Base-by-base conservation (phyloP, 2,113 vertebrate species). In the Rana temporaria region DNA sequence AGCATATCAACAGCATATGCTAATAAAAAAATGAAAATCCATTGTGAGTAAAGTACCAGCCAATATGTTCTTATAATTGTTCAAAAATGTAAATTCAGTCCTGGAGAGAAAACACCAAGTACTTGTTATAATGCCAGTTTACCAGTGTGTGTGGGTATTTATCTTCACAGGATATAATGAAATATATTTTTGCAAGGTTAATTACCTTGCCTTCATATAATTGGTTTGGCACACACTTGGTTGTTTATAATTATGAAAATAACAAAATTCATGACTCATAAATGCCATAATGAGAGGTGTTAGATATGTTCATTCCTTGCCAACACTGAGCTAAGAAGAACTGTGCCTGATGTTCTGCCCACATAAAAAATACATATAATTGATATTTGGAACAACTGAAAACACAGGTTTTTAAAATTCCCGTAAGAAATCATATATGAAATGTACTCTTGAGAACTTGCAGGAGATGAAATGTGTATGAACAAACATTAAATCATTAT, bases 181-280 rank as follows among this genome's bases (percentile, higher is more conserved):
- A 71, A 81, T 62, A 74, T 64, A 82, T 20, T 59, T 82, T 64
- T 75, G 52, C 80, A 67, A 82, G 70, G 80, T 82, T 83, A 83
- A 83, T 83, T 83, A 76, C 72, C 32, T 75, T 20, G 53, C 81
- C 56, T 67, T 48, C 64, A 68, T 32, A 76, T 83, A 83, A 83
- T 83, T 83, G 81, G 73, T 76, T 83, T 83, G 81, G 81, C 81
- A 83, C 26, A n/a, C 64, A 76, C 59, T 66, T 75, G 71, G 63
- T 34, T 75, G 81, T 83, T 83, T 83, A 83, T 75, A 76, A 67
- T 75, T 75, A 65, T 76, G 63, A 68, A 75, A 76, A 68, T 76
- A 75, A 76, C 72, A 83, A 83, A 75, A 83, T 76, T 83, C 72
- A 76, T 83, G 81, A 83, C 52, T 83, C 81, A 83, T 82, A 82